These are phyloP conservation scores for Peribatodes rhomboidaria DNA, from an alignment of 2,888 invertebrate species.

Conservation along the genomic window DNA sequence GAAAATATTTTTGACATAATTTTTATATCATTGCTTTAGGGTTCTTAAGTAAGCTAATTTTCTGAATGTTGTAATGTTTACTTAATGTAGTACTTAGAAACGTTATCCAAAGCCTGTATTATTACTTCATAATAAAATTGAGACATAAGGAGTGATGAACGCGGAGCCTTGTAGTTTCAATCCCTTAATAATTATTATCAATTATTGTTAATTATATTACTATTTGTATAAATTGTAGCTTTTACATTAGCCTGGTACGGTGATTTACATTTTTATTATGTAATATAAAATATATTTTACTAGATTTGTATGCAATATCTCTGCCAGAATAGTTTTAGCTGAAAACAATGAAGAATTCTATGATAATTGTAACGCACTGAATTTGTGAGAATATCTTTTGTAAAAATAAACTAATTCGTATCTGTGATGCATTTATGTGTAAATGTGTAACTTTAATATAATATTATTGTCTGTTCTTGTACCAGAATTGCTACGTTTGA, in stretches of 20 bases:
- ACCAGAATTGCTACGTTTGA: constrained; percentile 30
- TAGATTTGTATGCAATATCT: constrained; percentile 52
- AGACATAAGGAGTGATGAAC: constrained; percentile 28
- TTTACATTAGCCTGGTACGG: constrained; percentile 51
- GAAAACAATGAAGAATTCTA: constrained; percentile 23
- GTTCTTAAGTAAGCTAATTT: constrained; percentile 38
- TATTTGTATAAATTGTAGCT: constrained; percentile 55
- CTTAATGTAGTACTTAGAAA: constrained; percentile 52
- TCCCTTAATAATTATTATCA: constrained; percentile 42
- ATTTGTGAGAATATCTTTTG: constrained; percentile 42
- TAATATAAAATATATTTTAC: constrained; percentile 56
- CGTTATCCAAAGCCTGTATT: constrained; percentile 49
- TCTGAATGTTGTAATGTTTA: constrained; percentile 40
- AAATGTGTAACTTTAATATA: constrained; percentile 32
- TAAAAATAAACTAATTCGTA: constrained; percentile 44
- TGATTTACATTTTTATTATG: constrained; percentile 54
- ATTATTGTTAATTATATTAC: constrained; percentile 40
- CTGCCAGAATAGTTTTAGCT: constrained; percentile 31
- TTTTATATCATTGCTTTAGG: constrained; percentile 34
- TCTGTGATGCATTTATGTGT: constrained; percentile 49
- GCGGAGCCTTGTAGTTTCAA: constrained; percentile 44
- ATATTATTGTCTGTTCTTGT: constrained; percentile 40
- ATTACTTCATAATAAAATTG: constrained; percentile 37
- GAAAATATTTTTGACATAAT: constrained; percentile 17
- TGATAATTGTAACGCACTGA: constrained; percentile 34